Evolutionary conservation across 2,113 vertebrate species (phyloP), one percentile per base, ranked within the genome.

Genomic region (Geococcyx californianus): DNA sequence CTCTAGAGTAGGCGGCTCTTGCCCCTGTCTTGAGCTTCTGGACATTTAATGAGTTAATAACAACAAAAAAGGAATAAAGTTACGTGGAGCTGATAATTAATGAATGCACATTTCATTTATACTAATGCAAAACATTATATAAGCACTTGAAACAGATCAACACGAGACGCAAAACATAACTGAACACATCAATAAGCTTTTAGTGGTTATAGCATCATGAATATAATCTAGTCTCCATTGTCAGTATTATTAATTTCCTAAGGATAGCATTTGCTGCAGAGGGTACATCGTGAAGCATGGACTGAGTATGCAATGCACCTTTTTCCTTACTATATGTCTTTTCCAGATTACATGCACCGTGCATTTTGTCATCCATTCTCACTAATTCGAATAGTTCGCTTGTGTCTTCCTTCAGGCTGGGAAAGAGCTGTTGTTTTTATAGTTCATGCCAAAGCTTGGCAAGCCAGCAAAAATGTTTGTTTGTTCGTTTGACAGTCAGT

Each of bases 381-480:
- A 86, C 25, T 21, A 23, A 24, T 49, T 91, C 14, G 2, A 64
- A 55, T 31, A 42, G 25, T 70, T 88, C 33, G 26, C 79, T 96
- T 86, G 25, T 68, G 67, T 51, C 40, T 80, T 93, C 84, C 90
- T 91, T 85, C 59, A 67, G 89, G 82, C 90, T 87, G 82, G 74
- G 67, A 59, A 81, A 95, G 86, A 10, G 44, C 60, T 90, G 49
- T 7, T 90, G 86, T 47, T 95, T 94, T 89, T 72, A 25, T 12
- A 80, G 72, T 55, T 81, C 0, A 9, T 84, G 93, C 89, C 89
- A 96, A 93, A 95, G 82, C 81, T 80, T 94, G 92, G 96, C 86
- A 97, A 69, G 87, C 73, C 58, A 70, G 90, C 34, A 92, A 67
- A 93, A 64, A 45, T 87, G 59, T 82, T 95, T 70, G 36, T 49